Conservation (phyloP, 2,113 vertebrate genomes). For the Atractosteus spatula region DNA sequence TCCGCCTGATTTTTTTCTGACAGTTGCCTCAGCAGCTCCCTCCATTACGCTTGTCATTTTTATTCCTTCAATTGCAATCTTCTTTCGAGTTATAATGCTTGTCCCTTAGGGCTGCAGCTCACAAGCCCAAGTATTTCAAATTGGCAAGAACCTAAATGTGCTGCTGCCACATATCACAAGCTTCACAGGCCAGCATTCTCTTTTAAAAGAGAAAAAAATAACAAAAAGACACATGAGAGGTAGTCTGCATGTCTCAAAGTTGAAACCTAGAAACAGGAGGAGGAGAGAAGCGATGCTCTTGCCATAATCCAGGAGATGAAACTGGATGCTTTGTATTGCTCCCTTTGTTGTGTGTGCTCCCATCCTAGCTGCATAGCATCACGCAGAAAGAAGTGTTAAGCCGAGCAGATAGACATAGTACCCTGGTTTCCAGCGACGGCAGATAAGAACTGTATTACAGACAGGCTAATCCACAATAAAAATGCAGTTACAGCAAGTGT, state of each 20-base stretch:
- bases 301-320: conserved; percentile 61
- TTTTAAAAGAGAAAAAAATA: conserved; percentile 52
- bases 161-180: conserved; percentile 57
- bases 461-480: conserved; percentile 68
- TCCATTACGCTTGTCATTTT: conserved; percentile 77
- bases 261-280: conserved; percentile 27
- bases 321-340: conserved; percentile 52
- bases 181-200: conserved; percentile 63
- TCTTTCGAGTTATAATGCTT: conserved; percentile 61
- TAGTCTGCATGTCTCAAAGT: conserved; percentile 1
- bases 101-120: conserved; percentile 73
- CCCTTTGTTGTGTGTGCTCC: conserved; percentile 69
- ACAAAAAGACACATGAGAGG: conserved; percentile 21
- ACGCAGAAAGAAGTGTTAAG: conserved; percentile 60
- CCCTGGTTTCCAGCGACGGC: conserved; percentile 61
- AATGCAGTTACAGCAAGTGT: conserved; percentile 48
- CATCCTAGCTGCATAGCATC: conserved; percentile 63
- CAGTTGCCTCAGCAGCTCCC: conserved; percentile 64
- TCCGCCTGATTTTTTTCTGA: conserved; percentile 71
- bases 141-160: conserved; percentile 69
- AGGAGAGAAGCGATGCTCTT: conserved; percentile 47
- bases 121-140: conserved; percentile 68
- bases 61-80: conserved; percentile 76
- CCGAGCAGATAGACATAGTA: conserved; percentile 57
- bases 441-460: conserved; percentile 58